Evolutionary conservation across 1,140 invertebrate species (phyloP), one percentile per base, ranked within the genome.

Genomic region (Wasmannia auropunctata): DNA sequence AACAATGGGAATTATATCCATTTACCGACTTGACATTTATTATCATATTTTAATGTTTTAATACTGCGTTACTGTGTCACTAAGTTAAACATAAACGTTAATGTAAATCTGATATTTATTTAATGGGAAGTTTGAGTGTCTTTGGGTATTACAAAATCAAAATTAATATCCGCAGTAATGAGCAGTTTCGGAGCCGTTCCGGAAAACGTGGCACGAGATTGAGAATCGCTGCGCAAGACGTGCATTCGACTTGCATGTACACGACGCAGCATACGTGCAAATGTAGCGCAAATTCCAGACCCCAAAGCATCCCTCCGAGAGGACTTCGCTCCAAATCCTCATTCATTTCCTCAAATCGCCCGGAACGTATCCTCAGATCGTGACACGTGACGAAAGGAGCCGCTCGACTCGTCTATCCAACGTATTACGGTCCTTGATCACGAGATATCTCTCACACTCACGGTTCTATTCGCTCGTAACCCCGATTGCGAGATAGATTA

Each of bases 331-430:
- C 7, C 25, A 28, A 58, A 83, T 83, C 74, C 51, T 72, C 51
- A 70, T 83, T 72, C 51, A 83, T 72, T 72, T 43, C 51, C 37
- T 19, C 51, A 69, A 83, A 60, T 56, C 37, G 37, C 34, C 65
- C 65, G 37, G 51, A 70, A 81, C 63, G 28, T 70, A 81, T 70
- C 25, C 65, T 58, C 7, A 34, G 19, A 72, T 81, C 65, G 51
- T 58, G 79, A 81, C 79, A 58, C 65, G 49, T 56, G 77, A 65
- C 77, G 49, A 81, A 81, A 70, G 51, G 25, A 70, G 34, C 34
- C 19, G 65, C 49, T 70, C 19, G 74, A 58, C 54, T 60, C 28
- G 40, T 63, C n/a, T n/a, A 79, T 63, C 16, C 63, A 65, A n/a
- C 77, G 37, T 58, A 69, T 70, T 58, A 70, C 37, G 51, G 0